Percentiles rank a stretch among this genome's conserved stretches.
phyloP scores from a whole-genome alignment of 2,888 invertebrate species.

The Endomychus coccineus region DNA sequence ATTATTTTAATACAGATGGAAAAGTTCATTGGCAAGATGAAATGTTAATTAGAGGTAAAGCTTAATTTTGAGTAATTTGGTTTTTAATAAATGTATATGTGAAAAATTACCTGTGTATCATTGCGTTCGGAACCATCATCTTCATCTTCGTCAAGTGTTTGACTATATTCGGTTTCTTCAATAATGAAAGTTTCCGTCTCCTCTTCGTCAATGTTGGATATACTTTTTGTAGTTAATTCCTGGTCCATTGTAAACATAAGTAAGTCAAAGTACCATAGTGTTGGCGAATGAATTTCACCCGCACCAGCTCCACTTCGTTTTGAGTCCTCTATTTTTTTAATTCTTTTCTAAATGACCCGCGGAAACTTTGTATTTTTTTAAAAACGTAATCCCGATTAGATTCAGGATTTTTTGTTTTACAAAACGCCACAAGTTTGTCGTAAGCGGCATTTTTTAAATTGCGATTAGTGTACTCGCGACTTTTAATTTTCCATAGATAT shows the following conservation, averaged over 20 bases:
- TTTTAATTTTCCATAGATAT: constrained; percentile 4
- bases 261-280: constrained; percentile 17
- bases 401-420: constrained; percentile 1
- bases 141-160: no score
- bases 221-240: constrained; percentile 10
- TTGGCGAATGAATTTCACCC: constrained; percentile 12
- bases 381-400: constrained; percentile 5
- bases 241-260: constrained; percentile 23
- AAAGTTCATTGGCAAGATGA: no score
- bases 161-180: no score
- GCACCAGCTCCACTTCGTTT: constrained; percentile 8
- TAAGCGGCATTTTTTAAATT: constrained; percentile 4
- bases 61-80: no score
- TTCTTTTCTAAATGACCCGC: constrained; percentile 15
- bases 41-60: no score
- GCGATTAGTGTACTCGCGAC: not conserved
- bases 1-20: no score
- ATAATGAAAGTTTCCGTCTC: no score
- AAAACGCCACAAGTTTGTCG: no score
- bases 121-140: no score
- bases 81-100: no score
- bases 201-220: constrained; percentile 8
- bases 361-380: constrained; percentile 16
- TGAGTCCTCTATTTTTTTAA: constrained; percentile 11
- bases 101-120: no score